Evolutionary conservation across 2,113 vertebrate species (phyloP).

Genomic region (Pionites leucogaster): DNA sequence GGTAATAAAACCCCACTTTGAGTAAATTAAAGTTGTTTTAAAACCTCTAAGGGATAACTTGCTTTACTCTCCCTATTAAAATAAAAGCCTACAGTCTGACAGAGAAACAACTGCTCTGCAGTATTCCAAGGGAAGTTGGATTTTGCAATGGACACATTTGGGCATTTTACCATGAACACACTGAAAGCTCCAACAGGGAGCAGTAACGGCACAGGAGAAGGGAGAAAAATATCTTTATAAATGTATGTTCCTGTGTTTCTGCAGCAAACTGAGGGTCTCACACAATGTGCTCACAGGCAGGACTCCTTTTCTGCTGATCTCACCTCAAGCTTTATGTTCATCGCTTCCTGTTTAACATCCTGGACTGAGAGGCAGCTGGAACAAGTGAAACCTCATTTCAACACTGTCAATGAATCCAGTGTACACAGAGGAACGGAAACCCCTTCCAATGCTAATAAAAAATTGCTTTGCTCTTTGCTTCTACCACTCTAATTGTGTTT

Average conservation of each 20-base stretch:
- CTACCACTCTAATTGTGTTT: neutral
- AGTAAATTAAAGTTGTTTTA: neutral
- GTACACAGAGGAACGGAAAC: neutral
- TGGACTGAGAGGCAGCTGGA: slow-evolving; percentile 10
- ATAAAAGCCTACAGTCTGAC: neutral
- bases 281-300: neutral
- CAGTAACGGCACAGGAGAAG: neutral
- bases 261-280: neutral
- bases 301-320: slow-evolving; percentile 24
- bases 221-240: neutral
- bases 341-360: slow-evolving; percentile 34
- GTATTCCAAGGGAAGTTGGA: neutral
- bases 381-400: neutral
- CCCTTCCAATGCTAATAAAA: neutral
- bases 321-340: neutral
- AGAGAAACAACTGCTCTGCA: neutral
- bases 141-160: neutral
- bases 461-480: neutral
- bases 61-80: neutral
- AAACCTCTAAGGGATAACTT: neutral
- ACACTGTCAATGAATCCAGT: neutral
- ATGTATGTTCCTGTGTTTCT: neutral
- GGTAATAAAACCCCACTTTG: neutral
- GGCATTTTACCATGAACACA: neutral
- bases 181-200: neutral